Evolutionary conservation across 2,113 vertebrate species (phyloP), one percentile per base, ranked within the genome.

Genomic region (Parotia lawesii): DNA sequence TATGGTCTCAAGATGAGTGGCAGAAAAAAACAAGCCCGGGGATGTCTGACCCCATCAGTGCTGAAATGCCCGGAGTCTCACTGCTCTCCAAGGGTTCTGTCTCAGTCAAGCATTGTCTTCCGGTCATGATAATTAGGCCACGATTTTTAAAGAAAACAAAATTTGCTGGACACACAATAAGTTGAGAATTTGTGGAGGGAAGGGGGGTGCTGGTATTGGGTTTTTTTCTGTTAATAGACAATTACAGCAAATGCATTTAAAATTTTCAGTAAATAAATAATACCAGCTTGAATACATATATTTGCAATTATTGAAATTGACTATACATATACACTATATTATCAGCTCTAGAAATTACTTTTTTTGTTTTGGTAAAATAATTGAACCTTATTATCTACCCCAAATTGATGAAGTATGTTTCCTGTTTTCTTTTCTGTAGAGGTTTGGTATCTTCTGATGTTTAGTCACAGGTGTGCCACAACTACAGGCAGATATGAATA

Each of bases 191-290:
- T 72, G 28, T 11, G 4, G 29, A n/a, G n/a, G 37, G 25, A 31
- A 24, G 13, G 2, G 4, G 8, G 2, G 24, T 22, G 13, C 48
- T 35, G 16, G 5, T 48, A 21, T 38, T 47, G 28, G 3, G 0
- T 2, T 37, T 45, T 45, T 37, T 12, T n/a, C 37, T 64, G 74
- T 61, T 57, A n/a, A n/a, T 37, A 75, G 42, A 7, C 8, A 82
- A 50, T n/a, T 83, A 12, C 1, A 79, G 7, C 3, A 92, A 62
- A 75, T n/a, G 5, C 9, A 35, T 92, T 79, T 79, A 27, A 48
- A 64, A 15, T 47, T 67, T 75, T 75, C 40, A 72, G 6, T 83
- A 67, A 64, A 45, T 65, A 25, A 78, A 65, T 50, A 58, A 54
- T 64, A 58, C 5, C 27, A 47, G 7, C 33, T 85, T 6, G 4